A percentile compares a stretch with the other conserved stretches of the same genome.
These are phyloP conservation scores for Pipra filicauda DNA, from an alignment of 2,113 vertebrate genomes.

Conservation along the genomic window DNA sequence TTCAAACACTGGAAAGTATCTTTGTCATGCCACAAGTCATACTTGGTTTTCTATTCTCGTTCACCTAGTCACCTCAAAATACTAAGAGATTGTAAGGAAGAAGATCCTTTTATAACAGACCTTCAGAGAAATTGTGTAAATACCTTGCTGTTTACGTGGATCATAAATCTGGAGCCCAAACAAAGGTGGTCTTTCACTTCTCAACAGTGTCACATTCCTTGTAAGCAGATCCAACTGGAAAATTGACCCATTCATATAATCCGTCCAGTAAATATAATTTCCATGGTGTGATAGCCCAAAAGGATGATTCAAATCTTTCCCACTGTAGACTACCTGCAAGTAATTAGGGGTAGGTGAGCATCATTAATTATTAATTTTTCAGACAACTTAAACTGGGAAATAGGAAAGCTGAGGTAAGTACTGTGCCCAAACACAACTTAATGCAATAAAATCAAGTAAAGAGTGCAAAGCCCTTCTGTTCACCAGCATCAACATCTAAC, in stretches of 20 bases:
- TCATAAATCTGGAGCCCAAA: conserved; percentile 95
- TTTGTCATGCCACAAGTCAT: neutral
- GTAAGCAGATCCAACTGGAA: conserved; percentile 92
- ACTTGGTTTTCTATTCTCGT: neutral
- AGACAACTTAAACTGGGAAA: neutral
- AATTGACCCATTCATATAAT: conserved; percentile 98
- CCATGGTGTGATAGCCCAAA: conserved; percentile 94
- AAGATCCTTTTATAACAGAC: neutral
- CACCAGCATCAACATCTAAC: neutral
- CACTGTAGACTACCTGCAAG: conserved; percentile 90
- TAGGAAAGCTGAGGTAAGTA: neutral
- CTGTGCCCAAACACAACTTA: neutral
- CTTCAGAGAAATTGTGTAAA: neutral
- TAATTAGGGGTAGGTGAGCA: conserved; percentile 19
- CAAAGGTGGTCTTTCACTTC: conserved; percentile 90
- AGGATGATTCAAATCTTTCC: conserved; percentile 95
- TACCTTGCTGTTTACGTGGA: conserved; percentile 94
- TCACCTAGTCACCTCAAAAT: neutral
- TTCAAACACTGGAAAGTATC: neutral
- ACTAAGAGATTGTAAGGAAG: neutral
- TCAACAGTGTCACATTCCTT: conserved; percentile 86
- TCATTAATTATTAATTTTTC: neutral
- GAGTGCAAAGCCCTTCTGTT: neutral
- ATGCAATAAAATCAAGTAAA: neutral
- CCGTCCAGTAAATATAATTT: conserved; percentile 95